These are phyloP conservation scores for Cathartes aura DNA, from an alignment of 2,113 vertebrate species.

Conservation along the genomic window DNA sequence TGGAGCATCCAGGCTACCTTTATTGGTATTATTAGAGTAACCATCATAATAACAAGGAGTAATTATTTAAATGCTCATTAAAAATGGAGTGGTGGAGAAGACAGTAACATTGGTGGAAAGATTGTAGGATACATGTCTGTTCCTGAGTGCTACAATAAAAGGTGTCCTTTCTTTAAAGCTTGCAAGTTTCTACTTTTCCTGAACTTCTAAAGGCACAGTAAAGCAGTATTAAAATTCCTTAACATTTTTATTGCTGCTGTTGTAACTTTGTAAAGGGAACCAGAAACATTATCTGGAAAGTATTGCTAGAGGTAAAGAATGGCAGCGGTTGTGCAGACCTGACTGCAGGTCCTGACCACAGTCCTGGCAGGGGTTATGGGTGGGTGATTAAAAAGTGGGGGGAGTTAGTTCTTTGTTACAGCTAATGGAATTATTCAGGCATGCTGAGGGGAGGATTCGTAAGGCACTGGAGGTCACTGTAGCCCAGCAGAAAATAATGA, in stretches of 20 bases:
- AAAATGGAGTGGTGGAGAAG: not conserved
- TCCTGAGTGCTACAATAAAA: constrained; percentile 61
- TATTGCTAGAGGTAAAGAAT: constrained; percentile 7
- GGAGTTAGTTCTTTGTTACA: not conserved
- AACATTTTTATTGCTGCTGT: constrained; percentile 38
- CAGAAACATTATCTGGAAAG: not conserved
- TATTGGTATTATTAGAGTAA: constrained; percentile 67
- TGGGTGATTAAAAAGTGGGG: not conserved
- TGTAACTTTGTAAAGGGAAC: constrained; percentile 2
- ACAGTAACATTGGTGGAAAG: not conserved
- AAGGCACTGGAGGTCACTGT: constrained; percentile 63
- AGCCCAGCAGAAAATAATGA: constrained; percentile 55
- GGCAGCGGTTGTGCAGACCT: not conserved
- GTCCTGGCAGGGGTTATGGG: constrained; percentile 14
- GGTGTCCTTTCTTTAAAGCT: constrained; percentile 21
- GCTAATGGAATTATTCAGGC: constrained; percentile 54
- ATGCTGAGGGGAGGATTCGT: constrained; percentile 29
- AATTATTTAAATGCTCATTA: constrained; percentile 72
- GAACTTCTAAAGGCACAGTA: constrained; percentile 30
- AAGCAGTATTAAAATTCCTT: constrained; percentile 43
- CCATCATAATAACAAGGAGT: constrained; percentile 44
- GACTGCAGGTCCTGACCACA: not conserved
- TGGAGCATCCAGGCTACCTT: constrained; percentile 43
- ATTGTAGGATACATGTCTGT: not conserved
- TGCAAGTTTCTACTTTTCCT: constrained; percentile 41